Evolutionary conservation across 2,113 vertebrate genomes (phyloP).

Genomic region (Leptobrachium ailaonicum): DNA sequence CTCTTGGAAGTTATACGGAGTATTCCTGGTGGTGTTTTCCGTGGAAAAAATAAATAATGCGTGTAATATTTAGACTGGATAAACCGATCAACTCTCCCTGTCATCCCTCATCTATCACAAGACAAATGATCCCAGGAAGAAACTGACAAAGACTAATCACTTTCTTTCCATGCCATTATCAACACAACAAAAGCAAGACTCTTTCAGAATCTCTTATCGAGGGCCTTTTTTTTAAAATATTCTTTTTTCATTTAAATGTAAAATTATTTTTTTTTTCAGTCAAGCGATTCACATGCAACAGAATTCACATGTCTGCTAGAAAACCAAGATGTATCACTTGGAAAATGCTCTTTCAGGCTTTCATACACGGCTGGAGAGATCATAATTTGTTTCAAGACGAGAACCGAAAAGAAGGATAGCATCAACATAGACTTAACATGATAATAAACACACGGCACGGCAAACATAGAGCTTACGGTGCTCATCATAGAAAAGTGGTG

Average conservation of each 20-base stretch:
- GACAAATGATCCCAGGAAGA: constrained; percentile 38
- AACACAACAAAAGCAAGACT: background rate
- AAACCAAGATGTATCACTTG: background rate
- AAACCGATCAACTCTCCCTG: constrained; percentile 21
- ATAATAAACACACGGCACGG: too few relatives aligned
- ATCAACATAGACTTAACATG: too few relatives aligned
- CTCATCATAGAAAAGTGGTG: too few relatives aligned
- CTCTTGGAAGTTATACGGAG: too few relatives aligned
- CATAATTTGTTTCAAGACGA: too few relatives aligned
- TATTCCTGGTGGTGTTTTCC: too few relatives aligned
- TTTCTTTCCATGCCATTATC: constrained; percentile 28
- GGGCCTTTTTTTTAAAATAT: background rate
- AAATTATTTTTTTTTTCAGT: background rate
- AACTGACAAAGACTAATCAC: constrained; percentile 25
- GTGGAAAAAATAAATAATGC: background rate
- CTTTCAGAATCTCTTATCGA: background rate
- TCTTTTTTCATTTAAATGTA: background rate
- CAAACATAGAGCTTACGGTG: too few relatives aligned
- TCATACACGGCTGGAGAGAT: too few relatives aligned
- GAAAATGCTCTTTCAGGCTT: too few relatives aligned
- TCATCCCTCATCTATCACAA: constrained; percentile 21
- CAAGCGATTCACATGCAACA: background rate
- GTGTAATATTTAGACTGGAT: background rate
- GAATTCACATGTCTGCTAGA: background rate
- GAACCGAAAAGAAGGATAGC: too few relatives aligned